Base-by-base conservation (phyloP, 2,113 vertebrate genomes). In the Notothenia rossii region DNA sequence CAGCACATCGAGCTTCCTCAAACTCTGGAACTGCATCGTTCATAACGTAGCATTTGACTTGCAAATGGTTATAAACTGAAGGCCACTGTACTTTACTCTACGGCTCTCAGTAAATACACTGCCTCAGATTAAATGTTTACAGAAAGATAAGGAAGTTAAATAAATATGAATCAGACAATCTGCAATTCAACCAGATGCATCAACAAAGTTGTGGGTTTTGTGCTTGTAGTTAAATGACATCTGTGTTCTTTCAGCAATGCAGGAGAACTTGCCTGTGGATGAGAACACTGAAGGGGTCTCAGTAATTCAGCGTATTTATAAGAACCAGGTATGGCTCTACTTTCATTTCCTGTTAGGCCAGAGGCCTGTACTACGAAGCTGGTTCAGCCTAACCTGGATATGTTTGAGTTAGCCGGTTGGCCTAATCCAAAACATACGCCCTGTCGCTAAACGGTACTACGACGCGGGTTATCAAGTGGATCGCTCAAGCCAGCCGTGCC, bases 271-370 rank as follows among this genome's bases (percentile, higher is more conserved):
- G 58, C 86, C 87, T 10, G 90, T 93, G 64, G 94, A 95, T 0
- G 95, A 96, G 2, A 92, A 91, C 25, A 79, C 84, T 0, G 91
- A 87, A 54, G 79, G 87, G 18, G 81, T 90, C 0, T 97, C 97
- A 0, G 97, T 96, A 46, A 94, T 96, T 59, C 87, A 96, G 2
- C 94, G 98, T 48, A 98, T 99, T 84, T 95, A 96, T 5, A 96
- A 93, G 86, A 96, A 96, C 76, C 98, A 98, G 97, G 98, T 99
- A 7, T 58, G 64, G 10, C 43, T 43, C 7, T 48, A 14, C 10
- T 73, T 60, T 64, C 3, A 56, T 68, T 72, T 29, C 10, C 5
- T 77, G 5, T 50, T 29, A 45, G 36, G 8, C 18, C 60, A 10
- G 22, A 22, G 22, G 22, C 22, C 22, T 22, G 22, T 22, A 22